phyloP scores from a whole-genome alignment of 2,888 invertebrate genomes.

The Drosophila villosipedis region DNA sequence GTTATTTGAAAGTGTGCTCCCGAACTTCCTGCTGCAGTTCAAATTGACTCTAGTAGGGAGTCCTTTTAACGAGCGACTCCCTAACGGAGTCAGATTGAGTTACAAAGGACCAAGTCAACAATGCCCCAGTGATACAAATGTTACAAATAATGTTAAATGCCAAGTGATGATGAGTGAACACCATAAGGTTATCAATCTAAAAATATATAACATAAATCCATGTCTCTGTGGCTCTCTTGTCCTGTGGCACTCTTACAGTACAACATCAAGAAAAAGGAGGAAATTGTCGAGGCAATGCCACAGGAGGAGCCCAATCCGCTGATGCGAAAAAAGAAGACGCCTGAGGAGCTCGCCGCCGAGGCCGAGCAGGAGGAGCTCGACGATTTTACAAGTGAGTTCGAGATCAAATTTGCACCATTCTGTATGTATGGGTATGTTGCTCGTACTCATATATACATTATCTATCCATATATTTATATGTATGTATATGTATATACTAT shows the following conservation, averaged over 20 bases:
- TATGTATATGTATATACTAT: constrained; percentile 34
- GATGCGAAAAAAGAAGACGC: constrained; percentile 99
- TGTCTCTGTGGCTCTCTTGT: constrained; percentile 6
- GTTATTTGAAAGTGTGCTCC: constrained; percentile 9
- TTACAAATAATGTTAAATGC: constrained; percentile 18
- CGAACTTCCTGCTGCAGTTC: constrained; percentile 88
- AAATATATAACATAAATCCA: constrained; percentile 2
- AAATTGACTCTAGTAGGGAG: constrained; percentile 99
- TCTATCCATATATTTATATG: constrained; percentile 12
- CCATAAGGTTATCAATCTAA: background rate
- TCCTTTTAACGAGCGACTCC: constrained; percentile 96
- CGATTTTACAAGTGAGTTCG: constrained; percentile 95
- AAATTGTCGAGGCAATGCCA: constrained; percentile 93
- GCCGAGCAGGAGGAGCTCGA: constrained; percentile 98
- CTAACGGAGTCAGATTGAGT: constrained; percentile 99
- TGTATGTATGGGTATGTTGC: constrained; percentile 38
- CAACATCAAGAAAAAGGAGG: constrained; percentile 99
- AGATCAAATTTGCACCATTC: background rate
- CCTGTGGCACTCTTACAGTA: constrained; percentile 89
- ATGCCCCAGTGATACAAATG: constrained; percentile 25
- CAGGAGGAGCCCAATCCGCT: constrained; percentile 96
- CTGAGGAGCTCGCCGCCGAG: constrained; percentile 98
- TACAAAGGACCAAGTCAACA: constrained; percentile 90
- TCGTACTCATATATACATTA: constrained; percentile 21
- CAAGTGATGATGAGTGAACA: constrained; percentile 15